These are phyloP conservation scores for Deroplatys truncata DNA, from an alignment of 2,888 invertebrate genomes.

Conservation along the genomic window DNA sequence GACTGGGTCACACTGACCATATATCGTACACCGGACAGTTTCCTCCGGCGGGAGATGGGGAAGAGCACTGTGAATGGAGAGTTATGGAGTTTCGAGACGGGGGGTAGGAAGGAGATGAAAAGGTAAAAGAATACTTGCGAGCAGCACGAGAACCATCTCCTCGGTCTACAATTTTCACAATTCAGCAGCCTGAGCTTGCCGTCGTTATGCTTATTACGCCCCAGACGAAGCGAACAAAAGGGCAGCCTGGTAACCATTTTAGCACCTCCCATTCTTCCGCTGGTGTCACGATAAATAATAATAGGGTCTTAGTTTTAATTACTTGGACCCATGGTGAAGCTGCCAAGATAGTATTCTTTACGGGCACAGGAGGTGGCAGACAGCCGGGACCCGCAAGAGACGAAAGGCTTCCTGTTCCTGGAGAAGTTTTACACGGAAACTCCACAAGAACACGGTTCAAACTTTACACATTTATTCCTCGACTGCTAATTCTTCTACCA, in stretches of 20 bases:
- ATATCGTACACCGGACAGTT: slow-evolving; percentile 2
- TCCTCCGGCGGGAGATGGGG: neutral
- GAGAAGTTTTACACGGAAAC: neutral
- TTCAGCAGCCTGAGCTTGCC: neutral
- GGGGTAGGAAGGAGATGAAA: neutral
- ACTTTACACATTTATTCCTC: neutral
- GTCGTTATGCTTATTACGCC: neutral
- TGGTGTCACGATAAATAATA: neutral
- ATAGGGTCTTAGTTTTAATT: neutral
- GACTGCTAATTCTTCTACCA: neutral
- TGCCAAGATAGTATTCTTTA: neutral
- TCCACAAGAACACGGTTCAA: neutral
- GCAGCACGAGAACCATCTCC: neutral
- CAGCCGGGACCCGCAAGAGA: neutral
- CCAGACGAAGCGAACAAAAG: neutral
- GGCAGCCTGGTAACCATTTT: neutral
- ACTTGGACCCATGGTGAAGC: neutral
- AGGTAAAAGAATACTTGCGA: neutral
- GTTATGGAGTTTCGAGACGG: neutral
- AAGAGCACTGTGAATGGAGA: neutral
- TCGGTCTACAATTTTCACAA: slow-evolving; percentile 12
- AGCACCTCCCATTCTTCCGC: neutral
- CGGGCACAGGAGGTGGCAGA: neutral
- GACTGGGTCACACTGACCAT: neutral
- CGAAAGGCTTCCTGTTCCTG: neutral